Percentiles rank a stretch among this genome's conserved stretches.
Conservation (phyloP, 2,797 vertebrate genomes). For the Cuniculus paca region DNA sequence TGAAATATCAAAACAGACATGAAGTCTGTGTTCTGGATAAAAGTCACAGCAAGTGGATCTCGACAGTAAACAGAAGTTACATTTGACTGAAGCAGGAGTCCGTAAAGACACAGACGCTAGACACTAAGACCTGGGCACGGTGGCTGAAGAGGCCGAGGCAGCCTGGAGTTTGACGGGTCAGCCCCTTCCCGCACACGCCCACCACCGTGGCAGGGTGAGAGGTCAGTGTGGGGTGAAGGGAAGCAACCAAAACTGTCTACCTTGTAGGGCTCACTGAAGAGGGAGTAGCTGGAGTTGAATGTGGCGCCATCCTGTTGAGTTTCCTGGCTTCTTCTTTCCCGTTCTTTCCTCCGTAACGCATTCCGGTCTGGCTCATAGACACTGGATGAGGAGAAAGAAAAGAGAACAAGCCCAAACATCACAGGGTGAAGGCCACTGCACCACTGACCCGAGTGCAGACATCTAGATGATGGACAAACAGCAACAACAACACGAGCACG, state of each 20-base stretch:
- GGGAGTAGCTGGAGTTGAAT: slow-evolving; percentile 89
- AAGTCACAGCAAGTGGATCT: slow-evolving; percentile 12
- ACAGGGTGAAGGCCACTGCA: slow-evolving; percentile 62
- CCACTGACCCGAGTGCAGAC: slow-evolving; percentile 31
- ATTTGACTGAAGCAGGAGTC: not conserved
- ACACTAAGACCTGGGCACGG: not conserved
- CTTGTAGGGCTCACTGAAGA: slow-evolving; percentile 93
- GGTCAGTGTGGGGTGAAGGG: not conserved
- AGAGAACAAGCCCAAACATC: slow-evolving; percentile 72
- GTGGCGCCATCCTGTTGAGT: slow-evolving; percentile 88
- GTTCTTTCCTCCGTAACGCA: slow-evolving; percentile 90
- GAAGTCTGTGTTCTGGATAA: slow-evolving; percentile 58
- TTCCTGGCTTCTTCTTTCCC: slow-evolving; percentile 91
- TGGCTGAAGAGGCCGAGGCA: not conserved
- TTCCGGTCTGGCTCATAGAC: slow-evolving; percentile 91
- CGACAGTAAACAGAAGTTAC: not conserved
- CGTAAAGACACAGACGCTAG: not conserved
- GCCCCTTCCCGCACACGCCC: not conserved
- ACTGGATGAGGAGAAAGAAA: slow-evolving; percentile 82
- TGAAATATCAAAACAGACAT: slow-evolving; percentile 23
- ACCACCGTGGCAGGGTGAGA: not conserved
- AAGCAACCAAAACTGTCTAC: slow-evolving; percentile 84
- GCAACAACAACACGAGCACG: slow-evolving; percentile 78
- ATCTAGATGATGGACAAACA: slow-evolving; percentile 79
- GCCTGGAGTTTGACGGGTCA: not conserved